Conservation (phyloP, 2,888 invertebrate species). For the Octonoba sinensis region DNA sequence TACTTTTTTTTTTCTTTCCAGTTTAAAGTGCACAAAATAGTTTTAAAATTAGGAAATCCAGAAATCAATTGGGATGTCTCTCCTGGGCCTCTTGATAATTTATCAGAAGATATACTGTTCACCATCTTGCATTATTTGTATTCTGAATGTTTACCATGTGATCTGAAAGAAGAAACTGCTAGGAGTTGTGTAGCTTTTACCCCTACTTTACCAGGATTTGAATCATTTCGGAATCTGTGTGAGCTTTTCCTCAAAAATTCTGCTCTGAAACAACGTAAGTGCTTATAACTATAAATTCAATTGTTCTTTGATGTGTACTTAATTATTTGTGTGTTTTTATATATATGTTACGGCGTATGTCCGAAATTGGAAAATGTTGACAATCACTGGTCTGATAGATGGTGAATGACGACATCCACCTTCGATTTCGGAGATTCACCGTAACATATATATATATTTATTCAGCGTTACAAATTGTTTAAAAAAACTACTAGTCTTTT, state of each 20-base stretch:
- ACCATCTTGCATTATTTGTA: constrained; percentile 78
- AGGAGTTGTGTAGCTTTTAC: constrained; percentile 74
- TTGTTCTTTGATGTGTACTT: neutral
- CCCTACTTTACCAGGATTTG: constrained; percentile 73
- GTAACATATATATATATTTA: too few species aligned
- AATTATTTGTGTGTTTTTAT: neutral
- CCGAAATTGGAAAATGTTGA: too few species aligned
- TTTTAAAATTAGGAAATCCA: constrained; percentile 75
- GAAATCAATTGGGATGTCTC: constrained; percentile 74
- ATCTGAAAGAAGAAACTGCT: constrained; percentile 76
- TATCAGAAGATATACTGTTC: constrained; percentile 77
- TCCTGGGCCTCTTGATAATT: constrained; percentile 73
- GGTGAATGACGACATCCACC: too few species aligned
- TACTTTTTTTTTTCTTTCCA: constrained; percentile 66
- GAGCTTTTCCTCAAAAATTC: constrained; percentile 77
- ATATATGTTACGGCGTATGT: neutral
- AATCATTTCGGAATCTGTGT: constrained; percentile 75
- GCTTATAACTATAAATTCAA: neutral
- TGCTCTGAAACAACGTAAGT: constrained; percentile 78
- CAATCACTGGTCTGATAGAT: too few species aligned
- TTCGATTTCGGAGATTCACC: too few species aligned
- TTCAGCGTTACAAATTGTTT: too few species aligned
- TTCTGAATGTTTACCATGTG: constrained; percentile 77
- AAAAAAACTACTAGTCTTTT: too few species aligned
- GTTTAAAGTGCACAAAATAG: constrained; percentile 74